phyloP scores from a whole-genome alignment of 2,113 vertebrate species.

The Paracanthobrama guichenoti region DNA sequence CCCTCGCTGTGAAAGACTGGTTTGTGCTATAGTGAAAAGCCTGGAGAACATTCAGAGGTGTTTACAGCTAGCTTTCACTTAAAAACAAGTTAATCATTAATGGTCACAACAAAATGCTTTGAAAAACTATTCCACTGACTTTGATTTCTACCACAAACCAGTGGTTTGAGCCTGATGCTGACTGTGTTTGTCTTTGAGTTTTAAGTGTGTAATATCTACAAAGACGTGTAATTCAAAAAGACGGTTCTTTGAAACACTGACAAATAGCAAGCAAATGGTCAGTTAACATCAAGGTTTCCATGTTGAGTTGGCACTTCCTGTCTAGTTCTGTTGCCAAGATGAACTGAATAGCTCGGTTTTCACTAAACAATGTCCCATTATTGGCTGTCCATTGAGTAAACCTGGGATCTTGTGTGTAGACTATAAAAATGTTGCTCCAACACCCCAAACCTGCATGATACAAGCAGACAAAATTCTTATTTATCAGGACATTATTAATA shows the following conservation, averaged over 20 bases:
- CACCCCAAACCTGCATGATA: background rate
- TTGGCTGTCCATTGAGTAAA: conserved; percentile 44
- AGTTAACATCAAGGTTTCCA: conserved; percentile 56
- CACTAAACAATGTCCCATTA: conserved; percentile 56
- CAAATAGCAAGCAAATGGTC: conserved; percentile 20
- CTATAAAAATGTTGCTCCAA: background rate
- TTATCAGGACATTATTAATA: background rate
- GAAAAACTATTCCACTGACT: background rate
- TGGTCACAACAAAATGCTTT: background rate
- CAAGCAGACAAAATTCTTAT: background rate
- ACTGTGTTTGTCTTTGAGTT: background rate
- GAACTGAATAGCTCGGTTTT: conserved; percentile 66
- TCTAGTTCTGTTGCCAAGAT: conserved; percentile 53
- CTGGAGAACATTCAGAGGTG: conserved; percentile 1
- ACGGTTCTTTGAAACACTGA: conserved; percentile 10
- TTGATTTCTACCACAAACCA: background rate
- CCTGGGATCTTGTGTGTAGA: conserved; percentile 53
- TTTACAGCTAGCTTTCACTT: conserved; percentile 23
- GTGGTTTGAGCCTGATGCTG: background rate
- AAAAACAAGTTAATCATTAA: background rate
- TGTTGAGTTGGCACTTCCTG: conserved; percentile 61
- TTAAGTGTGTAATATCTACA: background rate
- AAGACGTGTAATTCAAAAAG: background rate
- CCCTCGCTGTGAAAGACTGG: conserved; percentile 4
- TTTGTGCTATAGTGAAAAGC: conserved; percentile 26